A percentile compares a stretch with the other conserved stretches of the same genome.
Evolutionary conservation across 2,888 invertebrate genomes (phyloP).

Genomic region (Dioctria linearis): DNA sequence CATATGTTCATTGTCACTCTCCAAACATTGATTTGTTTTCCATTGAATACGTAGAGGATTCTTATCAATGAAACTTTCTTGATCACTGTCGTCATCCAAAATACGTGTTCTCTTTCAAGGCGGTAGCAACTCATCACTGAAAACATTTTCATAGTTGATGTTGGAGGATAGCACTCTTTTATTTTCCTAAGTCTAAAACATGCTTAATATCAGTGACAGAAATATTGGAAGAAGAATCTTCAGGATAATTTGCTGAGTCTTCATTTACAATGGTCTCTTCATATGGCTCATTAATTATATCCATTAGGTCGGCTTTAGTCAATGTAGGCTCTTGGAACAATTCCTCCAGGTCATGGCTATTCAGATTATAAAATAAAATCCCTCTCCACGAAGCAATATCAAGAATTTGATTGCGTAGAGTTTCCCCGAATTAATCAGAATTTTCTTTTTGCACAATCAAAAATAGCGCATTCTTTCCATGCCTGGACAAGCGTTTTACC

Average conservation of each 20-base stretch:
- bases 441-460: no score
- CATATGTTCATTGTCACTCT: slow-evolving; percentile 12
- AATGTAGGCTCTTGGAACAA: slow-evolving; percentile 25
- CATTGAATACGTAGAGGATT: background rate
- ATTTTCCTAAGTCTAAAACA: background rate
- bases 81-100: background rate
- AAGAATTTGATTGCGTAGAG: no score
- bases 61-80: background rate
- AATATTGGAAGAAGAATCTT: no score
- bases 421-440: no score
- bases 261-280: background rate
- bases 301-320: slow-evolving; percentile 27
- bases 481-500: no score
- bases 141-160: background rate
- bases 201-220: background rate
- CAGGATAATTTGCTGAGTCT: background rate
- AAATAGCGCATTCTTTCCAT: no score
- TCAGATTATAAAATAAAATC: slow-evolving; percentile 37
- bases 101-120: slow-evolving; percentile 9
- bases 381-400: no score
- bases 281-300: slow-evolving; percentile 2
- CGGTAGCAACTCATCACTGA: slow-evolving; percentile 6
- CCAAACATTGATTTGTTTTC: slow-evolving; percentile 7
- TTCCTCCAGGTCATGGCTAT: slow-evolving; percentile 15
- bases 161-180: background rate